Conservation (phyloP, 2,888 invertebrate species). For the Phytoseiulus persimilis region DNA sequence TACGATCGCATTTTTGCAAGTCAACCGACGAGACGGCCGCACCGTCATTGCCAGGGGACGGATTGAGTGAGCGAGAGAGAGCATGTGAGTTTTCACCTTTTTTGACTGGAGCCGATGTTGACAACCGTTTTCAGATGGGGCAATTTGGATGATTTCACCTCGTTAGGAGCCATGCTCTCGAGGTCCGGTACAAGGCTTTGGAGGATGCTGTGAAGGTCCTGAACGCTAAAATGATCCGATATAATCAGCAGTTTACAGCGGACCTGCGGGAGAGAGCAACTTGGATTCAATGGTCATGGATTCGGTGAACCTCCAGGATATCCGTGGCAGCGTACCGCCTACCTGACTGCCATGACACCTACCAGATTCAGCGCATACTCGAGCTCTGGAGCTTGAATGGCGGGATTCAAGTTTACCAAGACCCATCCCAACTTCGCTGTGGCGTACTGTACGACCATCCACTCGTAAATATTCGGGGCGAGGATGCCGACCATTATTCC, state of each 20-base stretch:
- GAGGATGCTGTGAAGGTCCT: not conserved
- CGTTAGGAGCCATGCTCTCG: not conserved
- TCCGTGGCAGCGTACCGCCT: not conserved
- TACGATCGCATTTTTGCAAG: too few relatives aligned
- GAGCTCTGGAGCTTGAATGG: slow-evolving; percentile 62
- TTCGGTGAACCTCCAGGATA: too few relatives aligned
- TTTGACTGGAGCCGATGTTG: not conserved
- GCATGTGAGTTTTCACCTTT: not conserved
- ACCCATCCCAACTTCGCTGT: slow-evolving; percentile 64
- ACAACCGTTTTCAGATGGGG: not conserved
- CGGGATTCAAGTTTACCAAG: slow-evolving; percentile 57
- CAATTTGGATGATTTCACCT: not conserved
- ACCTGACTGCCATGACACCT: slow-evolving; percentile 34
- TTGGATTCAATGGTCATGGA: not conserved
- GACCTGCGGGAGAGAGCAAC: not conserved
- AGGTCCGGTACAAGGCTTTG: not conserved
- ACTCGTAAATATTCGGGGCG: slow-evolving; percentile 63
- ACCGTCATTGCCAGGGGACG: too few relatives aligned
- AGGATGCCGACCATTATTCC: slow-evolving; percentile 10
- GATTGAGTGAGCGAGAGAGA: not conserved
- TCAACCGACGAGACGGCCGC: too few relatives aligned
- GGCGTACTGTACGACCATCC: slow-evolving; percentile 65
- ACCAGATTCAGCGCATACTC: slow-evolving; percentile 64
- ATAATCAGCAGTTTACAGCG: slow-evolving; percentile 6
- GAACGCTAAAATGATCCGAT: not conserved